Base-by-base conservation (phyloP, 2,888 invertebrate species). In the Blera fallax region DNA sequence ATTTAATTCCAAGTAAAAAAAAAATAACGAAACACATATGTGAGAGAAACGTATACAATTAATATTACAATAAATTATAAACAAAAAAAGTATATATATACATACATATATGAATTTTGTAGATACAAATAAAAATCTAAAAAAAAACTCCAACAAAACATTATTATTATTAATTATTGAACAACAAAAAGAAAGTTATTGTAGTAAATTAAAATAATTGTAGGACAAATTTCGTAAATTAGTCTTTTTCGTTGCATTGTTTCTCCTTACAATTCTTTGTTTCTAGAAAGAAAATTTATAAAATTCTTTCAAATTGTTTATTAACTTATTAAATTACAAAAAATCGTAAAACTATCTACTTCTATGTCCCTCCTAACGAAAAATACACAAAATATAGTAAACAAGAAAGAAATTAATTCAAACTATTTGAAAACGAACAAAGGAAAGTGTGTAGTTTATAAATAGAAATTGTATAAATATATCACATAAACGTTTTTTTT, bases 11-110 rank as follows among this genome's bases (percentile, higher is more conserved):
- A 85, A 74, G 50, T 70, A 84, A 78, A 64, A 64, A 54, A 43
- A 69, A 64, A 62, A 37, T 24, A 81, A 81, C 70, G 81, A 81
- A 79, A 85, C 67, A 81, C 81, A 72, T 81, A 81, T 85, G 85
- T 85, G 85, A 85, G 81, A 85, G 85, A 72, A 85, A 85, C 85
- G 85, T 85, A 85, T 85, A 85, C 85, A 85, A 85, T 85, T 85
- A 85, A 76, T 77, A 81, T 81, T 72, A 85, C 77, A 81, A 81
- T 85, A 85, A 81, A 83, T 77, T 72, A 83, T 54, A 54, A 78
- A 67, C 45, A 50, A 32, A 54, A 60, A 83, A 48, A 43, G 52
- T 65, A 69, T 67, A 74, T 56, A 74, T 24, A 65, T 70, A 64
- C 14, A 34, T 52, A 80, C 21, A 60, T 80, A 54, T 73, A 84